These are phyloP conservation scores for Ammodytes dubius DNA, from an alignment of 2,113 vertebrate species.

Conservation along the genomic window DNA sequence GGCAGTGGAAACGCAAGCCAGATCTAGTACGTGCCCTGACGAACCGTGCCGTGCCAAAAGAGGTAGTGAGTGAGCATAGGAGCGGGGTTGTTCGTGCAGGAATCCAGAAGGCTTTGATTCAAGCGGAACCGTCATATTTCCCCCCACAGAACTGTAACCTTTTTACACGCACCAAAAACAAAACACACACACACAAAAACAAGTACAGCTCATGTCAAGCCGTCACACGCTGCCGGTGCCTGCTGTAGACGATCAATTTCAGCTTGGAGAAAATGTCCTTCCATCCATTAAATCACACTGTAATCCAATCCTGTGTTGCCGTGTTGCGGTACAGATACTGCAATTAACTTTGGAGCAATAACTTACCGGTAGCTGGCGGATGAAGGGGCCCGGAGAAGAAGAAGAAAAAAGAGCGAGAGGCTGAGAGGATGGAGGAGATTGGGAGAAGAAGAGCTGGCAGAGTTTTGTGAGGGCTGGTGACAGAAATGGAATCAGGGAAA, in stretches of 20 bases:
- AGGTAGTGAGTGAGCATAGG: not conserved
- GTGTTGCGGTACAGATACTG: conserved; percentile 29
- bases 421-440: not conserved
- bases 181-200: conserved; percentile 30
- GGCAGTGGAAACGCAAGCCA: no score
- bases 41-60: not conserved
- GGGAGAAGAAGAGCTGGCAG: not conserved
- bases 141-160: conserved; percentile 29
- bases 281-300: conserved; percentile 57
- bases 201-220: conserved; percentile 34
- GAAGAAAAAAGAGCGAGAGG: not conserved
- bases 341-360: conserved; percentile 63
- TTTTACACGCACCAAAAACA: conserved; percentile 7
- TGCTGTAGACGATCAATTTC: conserved; percentile 52
- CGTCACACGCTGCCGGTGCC: not conserved
- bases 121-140: not conserved
- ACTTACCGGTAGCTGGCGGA: not conserved
- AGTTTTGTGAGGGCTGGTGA: conserved; percentile 9
- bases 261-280: conserved; percentile 51
- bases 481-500: conserved; percentile 1
- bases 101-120: not conserved
- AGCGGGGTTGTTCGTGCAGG: not conserved
- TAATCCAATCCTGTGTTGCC: conserved; percentile 53
- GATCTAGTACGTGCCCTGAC: no score
- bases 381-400: not conserved